Evolutionary conservation across 2,113 vertebrate genomes (phyloP).

Genomic region (crab-eating macaque (Macaca fascicularis)): DNA sequence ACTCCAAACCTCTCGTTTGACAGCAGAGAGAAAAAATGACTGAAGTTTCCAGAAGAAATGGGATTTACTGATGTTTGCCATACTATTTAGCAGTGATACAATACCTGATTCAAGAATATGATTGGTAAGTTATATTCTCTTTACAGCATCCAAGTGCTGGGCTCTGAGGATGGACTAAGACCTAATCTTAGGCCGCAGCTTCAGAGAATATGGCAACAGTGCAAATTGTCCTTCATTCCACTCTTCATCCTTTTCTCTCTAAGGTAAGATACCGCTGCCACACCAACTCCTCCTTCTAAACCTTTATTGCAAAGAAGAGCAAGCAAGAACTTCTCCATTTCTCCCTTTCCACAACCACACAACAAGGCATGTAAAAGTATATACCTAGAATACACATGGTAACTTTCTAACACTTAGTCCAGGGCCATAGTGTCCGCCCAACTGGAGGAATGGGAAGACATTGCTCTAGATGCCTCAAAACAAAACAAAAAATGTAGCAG

Average conservation of each 20-base stretch:
- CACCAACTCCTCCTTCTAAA: no score
- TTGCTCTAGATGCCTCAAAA: background rate
- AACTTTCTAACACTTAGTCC: no score
- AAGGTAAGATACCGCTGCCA: fast-evolving
- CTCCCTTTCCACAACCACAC: fast-evolving
- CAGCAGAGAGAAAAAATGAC: background rate
- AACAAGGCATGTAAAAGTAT: fast-evolving
- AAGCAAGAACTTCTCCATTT: background rate
- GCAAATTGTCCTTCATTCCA: fast-evolving
- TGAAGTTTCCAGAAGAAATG: background rate
- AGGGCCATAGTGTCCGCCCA: fast-evolving
- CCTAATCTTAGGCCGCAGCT: background rate
- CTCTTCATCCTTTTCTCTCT: background rate
- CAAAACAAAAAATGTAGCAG: background rate
- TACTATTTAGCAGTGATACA: fast-evolving
- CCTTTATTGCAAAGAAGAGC: no score
- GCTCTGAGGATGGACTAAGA: background rate
- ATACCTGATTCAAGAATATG: background rate
- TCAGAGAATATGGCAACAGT: no score
- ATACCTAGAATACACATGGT: fast-evolving
- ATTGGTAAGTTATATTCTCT: fast-evolving
- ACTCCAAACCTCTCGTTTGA: background rate
- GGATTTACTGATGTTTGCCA: background rate
- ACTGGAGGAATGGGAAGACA: background rate
- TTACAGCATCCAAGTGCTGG: fast-evolving